Evolutionary conservation across 2,888 invertebrate species (phyloP).

Genomic region (Trissolcus japonicus): DNA sequence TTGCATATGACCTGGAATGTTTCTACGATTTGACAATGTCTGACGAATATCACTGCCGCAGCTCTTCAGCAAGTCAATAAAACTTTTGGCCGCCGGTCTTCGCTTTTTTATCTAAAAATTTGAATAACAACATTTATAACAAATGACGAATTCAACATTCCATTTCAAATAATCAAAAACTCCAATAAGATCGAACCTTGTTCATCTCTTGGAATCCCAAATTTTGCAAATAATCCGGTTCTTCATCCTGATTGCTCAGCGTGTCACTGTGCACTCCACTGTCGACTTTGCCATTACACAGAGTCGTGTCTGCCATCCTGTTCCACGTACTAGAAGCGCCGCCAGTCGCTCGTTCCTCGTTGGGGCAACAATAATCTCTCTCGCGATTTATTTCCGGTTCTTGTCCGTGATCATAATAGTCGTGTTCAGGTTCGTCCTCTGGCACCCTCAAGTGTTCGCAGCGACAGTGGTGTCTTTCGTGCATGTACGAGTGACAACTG

Average conservation of each 20-base stretch:
- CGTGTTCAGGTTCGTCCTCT: slow-evolving; percentile 12
- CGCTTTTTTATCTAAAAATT: slow-evolving; percentile 64
- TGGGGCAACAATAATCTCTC: background rate
- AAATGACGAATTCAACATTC: background rate
- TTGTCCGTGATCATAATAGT: slow-evolving; percentile 3
- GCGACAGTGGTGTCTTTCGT: slow-evolving; percentile 20
- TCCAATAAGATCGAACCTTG: slow-evolving; percentile 12
- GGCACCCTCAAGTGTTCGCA: slow-evolving; percentile 5
- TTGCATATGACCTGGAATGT: slow-evolving; percentile 42
- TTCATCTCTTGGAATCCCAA: slow-evolving; percentile 7
- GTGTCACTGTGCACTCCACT: slow-evolving; percentile 35
- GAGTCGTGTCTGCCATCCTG: slow-evolving; percentile 9
- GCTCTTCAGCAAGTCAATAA: slow-evolving; percentile 69
- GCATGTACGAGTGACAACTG: background rate
- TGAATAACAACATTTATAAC: background rate
- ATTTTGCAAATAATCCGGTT: background rate
- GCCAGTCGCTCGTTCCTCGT: slow-evolving; percentile 7
- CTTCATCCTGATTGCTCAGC: slow-evolving; percentile 33
- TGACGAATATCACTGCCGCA: slow-evolving; percentile 67
- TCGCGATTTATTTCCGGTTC: slow-evolving; percentile 3
- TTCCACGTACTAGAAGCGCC: slow-evolving; percentile 17
- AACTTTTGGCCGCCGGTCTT: slow-evolving; percentile 67
- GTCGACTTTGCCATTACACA: slow-evolving; percentile 33
- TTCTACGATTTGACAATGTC: slow-evolving; percentile 32
- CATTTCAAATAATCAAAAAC: slow-evolving; percentile 2